A percentile compares a stretch with the other conserved stretches of the same genome.
phyloP scores from a whole-genome alignment of 2,113 vertebrate genomes.

The Fukomys damarensis region DNA sequence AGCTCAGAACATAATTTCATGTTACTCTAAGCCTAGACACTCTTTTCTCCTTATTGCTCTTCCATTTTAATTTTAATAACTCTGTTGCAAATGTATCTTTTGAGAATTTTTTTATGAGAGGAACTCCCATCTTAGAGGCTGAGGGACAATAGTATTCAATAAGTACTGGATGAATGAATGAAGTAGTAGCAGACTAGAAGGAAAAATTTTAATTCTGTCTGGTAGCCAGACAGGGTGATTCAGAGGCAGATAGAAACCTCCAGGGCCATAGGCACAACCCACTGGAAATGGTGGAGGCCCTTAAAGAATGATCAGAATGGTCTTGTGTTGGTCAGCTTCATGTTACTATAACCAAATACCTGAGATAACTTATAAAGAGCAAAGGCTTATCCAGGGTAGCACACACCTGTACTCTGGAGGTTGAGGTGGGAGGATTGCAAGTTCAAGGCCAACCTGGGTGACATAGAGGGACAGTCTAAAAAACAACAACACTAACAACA shows the following conservation, averaged over 20 bases:
- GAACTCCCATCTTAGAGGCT: slow-evolving; percentile 27
- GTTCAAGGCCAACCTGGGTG: neutral
- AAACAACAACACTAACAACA: no score
- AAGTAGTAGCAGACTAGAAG: slow-evolving; percentile 31
- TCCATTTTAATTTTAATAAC: slow-evolving; percentile 56
- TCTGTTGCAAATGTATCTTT: slow-evolving; percentile 37
- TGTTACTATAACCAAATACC: neutral
- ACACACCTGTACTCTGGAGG: neutral
- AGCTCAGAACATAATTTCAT: slow-evolving; percentile 49
- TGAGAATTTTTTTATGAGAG: slow-evolving; percentile 63
- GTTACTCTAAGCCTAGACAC: neutral
- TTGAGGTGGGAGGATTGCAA: neutral
- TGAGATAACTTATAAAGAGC: neutral
- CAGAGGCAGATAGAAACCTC: neutral
- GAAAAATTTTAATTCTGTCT: slow-evolving; percentile 52
- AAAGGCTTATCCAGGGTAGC: neutral
- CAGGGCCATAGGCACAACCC: neutral
- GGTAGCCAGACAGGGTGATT: neutral
- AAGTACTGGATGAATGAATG: slow-evolving; percentile 58
- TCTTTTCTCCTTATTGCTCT: neutral
- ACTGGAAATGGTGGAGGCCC: neutral
- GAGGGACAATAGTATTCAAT: neutral
- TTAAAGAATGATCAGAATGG: neutral
- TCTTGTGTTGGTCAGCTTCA: neutral
- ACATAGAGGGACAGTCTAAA: neutral